Evolutionary conservation across 2,797 vertebrate genomes (phyloP).

Genomic region (Microcaecilia unicolor): DNA sequence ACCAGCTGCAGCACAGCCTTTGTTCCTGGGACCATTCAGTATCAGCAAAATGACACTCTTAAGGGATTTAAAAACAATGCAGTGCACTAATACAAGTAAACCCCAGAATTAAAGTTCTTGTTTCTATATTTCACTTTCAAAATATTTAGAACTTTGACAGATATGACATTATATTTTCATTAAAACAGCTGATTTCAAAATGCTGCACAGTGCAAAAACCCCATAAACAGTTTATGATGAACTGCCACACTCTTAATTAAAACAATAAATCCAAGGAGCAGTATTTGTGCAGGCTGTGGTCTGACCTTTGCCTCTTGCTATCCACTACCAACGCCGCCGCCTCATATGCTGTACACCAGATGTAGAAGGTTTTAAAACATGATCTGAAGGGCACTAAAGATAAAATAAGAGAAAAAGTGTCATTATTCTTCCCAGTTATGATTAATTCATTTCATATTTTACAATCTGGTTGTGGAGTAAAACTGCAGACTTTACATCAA

Average conservation of each 20-base stretch:
- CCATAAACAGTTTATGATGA: slow-evolving; percentile 87
- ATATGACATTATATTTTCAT: slow-evolving; percentile 76
- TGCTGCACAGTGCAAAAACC: slow-evolving; percentile 69
- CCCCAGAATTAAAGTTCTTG: slow-evolving; percentile 71
- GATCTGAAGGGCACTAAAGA: slow-evolving; percentile 71
- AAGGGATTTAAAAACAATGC: slow-evolving; percentile 64
- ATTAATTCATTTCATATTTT: slow-evolving; percentile 87
- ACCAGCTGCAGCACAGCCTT: slow-evolving; percentile 20
- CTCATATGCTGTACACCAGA: slow-evolving; percentile 52
- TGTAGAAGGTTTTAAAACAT: slow-evolving; percentile 66
- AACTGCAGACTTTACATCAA: slow-evolving; percentile 70
- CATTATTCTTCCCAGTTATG: slow-evolving; percentile 72
- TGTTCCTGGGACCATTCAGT: slow-evolving; percentile 19
- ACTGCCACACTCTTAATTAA: slow-evolving; percentile 83
- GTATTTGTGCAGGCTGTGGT: slow-evolving; percentile 72
- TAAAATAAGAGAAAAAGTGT: slow-evolving; percentile 71
- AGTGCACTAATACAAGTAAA: slow-evolving; percentile 61
- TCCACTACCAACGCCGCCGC: slow-evolving; percentile 61
- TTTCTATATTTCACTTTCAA: slow-evolving; percentile 74
- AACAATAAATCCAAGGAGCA: slow-evolving; percentile 81
- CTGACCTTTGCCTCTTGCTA: slow-evolving; percentile 74
- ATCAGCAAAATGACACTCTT: slow-evolving; percentile 50
- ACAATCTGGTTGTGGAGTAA: slow-evolving; percentile 74
- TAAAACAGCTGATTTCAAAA: slow-evolving; percentile 81
- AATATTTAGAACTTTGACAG: slow-evolving; percentile 83